Evolutionary conservation across 1,140 invertebrate genomes (phyloP), one percentile per base, ranked within the genome.

Genomic region (Trichomalopsis sarcophagae): DNA sequence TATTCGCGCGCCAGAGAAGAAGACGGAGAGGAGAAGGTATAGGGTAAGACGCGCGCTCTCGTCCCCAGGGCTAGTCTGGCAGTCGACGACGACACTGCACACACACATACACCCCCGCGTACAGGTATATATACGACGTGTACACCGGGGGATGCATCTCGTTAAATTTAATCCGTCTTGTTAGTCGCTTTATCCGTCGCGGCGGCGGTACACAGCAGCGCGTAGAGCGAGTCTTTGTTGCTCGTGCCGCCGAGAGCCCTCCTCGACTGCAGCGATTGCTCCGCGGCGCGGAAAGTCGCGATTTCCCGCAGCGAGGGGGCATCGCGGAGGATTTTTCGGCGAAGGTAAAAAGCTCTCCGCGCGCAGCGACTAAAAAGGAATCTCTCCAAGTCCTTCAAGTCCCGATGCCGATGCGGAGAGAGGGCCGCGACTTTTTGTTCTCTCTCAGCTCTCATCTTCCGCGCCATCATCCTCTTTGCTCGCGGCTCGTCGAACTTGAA

Each of bases 1-100:
- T 55, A 77, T 77, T 77, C 13, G 21, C 23, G 21, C 33, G 33
- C 33, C 27, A 27, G 27, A 36, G 33, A 36, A 36, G 33, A 36
- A 36, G 33, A 6, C 2, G 33, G 33, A 36, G 23, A 55, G 33
- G 50, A 50, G 75, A 77, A 85, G 66, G 62, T 71, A 76, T 75
- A 77, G n/a, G 71, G 40, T 78, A 76, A 86, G 75, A 79, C 69
- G 85, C 82, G 82, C 69, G 85, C 82, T 79, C 76, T 84, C 81
- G 36, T 75, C 73, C 73, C 73, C 27, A 33, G 73, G 73, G 73
- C 0, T 75, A 30, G 77, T 44, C 36, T 75, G 74, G 27, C 84
- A 36, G 36, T n/a, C 21, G 40, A 21, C 27, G 27, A 27, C 27
- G 27, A 27, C 27, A 27, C 27, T 27, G 1, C 55, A 62, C 21